Evolutionary conservation across 2,797 vertebrate genomes (phyloP).

Genomic region (Takifugu ocellatus): DNA sequence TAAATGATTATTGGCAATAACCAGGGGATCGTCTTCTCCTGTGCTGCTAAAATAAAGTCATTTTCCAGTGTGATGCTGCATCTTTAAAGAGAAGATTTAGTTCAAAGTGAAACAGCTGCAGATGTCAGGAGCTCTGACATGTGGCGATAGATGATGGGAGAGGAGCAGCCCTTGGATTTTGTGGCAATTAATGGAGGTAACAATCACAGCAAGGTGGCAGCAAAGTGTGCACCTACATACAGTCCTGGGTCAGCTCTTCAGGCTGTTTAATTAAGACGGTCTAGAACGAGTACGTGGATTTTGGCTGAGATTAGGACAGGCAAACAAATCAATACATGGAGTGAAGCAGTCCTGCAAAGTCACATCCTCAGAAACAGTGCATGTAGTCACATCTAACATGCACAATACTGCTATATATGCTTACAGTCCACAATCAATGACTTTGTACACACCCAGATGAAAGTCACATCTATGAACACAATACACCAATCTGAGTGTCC

Average conservation of each 20-base stretch:
- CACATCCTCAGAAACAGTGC: background rate
- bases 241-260: conserved; percentile 25
- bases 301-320: conserved; percentile 51
- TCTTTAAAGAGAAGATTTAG: conserved; percentile 23
- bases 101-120: conserved; percentile 13
- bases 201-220: conserved; percentile 44
- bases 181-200: conserved; percentile 30
- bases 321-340: conserved; percentile 57
- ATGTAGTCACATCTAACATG: too few relatives aligned
- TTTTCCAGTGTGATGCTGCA: conserved; percentile 25
- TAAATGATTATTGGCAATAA: conserved; percentile 1
- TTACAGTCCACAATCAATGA: conserved; percentile 3
- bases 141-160: background rate
- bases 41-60: conserved; percentile 34
- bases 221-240: conserved; percentile 44
- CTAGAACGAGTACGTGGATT: conserved; percentile 39
- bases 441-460: background rate
- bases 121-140: conserved; percentile 5
- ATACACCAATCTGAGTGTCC: conserved; percentile 33
- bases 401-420: background rate
- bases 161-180: conserved; percentile 11
- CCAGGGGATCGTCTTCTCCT: conserved; percentile 23
- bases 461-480: background rate
- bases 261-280: conserved; percentile 60
- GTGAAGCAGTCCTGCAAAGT: conserved; percentile 14